phyloP scores from a whole-genome alignment of 2,888 invertebrate genomes.

The Coronaproctus castanopsis region DNA sequence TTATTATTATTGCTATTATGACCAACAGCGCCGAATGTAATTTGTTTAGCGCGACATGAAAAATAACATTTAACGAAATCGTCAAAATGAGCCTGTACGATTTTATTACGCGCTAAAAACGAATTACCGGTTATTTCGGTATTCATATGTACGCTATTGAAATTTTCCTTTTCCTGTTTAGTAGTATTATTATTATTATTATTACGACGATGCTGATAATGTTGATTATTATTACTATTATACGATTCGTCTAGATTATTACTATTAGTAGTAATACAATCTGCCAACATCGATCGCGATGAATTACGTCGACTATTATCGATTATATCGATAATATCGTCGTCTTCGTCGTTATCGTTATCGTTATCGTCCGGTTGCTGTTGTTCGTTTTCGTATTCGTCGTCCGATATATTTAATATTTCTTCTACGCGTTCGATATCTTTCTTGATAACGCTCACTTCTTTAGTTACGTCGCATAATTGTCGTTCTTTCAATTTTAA shows the following conservation, averaged over 20 bases:
- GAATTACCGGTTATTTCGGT: slow-evolving; percentile 27
- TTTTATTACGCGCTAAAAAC: slow-evolving; percentile 44
- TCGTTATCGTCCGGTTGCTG: slow-evolving; percentile 7
- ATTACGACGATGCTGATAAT: too few species aligned
- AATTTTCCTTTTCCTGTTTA: slow-evolving; percentile 20
- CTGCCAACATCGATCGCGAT: slow-evolving; percentile 1
- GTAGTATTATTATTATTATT: slow-evolving; percentile 4
- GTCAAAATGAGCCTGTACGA: slow-evolving; percentile 70
- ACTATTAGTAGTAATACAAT: too few species aligned
- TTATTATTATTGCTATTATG: slow-evolving; percentile 20
- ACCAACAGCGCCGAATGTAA: slow-evolving; percentile 35
- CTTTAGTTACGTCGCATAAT: slow-evolving; percentile 40
- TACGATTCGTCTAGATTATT: too few species aligned
- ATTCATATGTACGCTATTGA: slow-evolving; percentile 21
- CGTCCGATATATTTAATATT: slow-evolving; percentile 30
- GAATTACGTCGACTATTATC: slow-evolving; percentile 4
- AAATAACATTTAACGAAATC: slow-evolving; percentile 78
- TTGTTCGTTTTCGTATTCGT: slow-evolving; percentile 12
- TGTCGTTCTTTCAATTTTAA: slow-evolving; percentile 48
- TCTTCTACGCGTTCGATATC: slow-evolving; percentile 52
- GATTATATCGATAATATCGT: neutral
- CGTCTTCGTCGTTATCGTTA: neutral
- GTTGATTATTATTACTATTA: too few species aligned
- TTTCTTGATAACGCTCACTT: slow-evolving; percentile 50
- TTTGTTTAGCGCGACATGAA: slow-evolving; percentile 48